These are phyloP conservation scores for Acanthurus lineatus DNA, from an alignment of 2,797 vertebrate species.

Conservation along the genomic window DNA sequence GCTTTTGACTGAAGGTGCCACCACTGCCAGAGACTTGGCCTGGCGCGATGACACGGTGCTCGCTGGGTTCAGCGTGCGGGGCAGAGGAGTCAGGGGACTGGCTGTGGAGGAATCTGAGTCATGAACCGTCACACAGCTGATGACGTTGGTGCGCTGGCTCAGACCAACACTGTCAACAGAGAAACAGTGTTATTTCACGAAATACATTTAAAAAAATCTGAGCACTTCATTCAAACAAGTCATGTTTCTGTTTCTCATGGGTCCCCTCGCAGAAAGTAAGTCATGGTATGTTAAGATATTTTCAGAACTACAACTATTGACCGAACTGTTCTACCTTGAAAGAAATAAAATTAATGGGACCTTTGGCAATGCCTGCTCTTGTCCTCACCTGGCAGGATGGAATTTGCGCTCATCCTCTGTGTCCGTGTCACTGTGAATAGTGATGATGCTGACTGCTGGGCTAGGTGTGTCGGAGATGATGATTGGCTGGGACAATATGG, in stretches of 20 bases:
- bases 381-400: conserved; percentile 90
- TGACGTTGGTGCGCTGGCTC: conserved; percentile 96
- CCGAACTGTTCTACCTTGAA: not conserved
- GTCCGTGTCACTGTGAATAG: conserved; percentile 98
- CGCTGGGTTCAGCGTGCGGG: conserved; percentile 78
- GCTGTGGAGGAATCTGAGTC: conserved; percentile 95
- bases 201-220: too few relatives aligned
- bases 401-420: conserved; percentile 98
- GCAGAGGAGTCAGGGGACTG: conserved; percentile 92
- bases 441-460: conserved; percentile 97
- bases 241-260: not conserved
- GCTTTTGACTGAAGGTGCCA: conserved; percentile 92
- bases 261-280: not conserved
- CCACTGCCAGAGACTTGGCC: conserved; percentile 92
- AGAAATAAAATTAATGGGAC: too few relatives aligned
- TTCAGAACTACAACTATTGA: not conserved
- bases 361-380: not conserved
- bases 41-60: conserved; percentile 82
- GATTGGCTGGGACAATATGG: conserved; percentile 91
- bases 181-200: not conserved
- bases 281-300: not conserved
- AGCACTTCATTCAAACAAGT: not conserved
- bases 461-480: conserved; percentile 98
- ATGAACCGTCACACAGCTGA: conserved; percentile 98
- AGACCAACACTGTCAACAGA: conserved; percentile 83